phyloP scores from a whole-genome alignment of 2,113 vertebrate species.

The Typhlomys cinereus region DNA sequence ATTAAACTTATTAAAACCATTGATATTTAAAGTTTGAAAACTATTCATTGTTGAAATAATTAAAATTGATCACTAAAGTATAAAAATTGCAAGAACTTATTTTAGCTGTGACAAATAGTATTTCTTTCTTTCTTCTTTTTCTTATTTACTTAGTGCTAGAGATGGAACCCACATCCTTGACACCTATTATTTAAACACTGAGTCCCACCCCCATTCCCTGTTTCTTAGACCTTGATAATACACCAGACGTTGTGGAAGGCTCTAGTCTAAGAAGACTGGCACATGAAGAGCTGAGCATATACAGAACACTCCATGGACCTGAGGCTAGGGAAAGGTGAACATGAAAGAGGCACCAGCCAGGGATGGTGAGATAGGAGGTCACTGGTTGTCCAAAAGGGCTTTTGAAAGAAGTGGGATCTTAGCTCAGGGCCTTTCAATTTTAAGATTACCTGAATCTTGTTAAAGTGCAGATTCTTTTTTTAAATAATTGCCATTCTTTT shows the following conservation, averaged over 20 bases:
- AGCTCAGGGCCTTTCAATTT: background rate
- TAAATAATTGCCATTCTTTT: no score
- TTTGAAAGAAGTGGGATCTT: background rate
- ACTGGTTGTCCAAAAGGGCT: background rate
- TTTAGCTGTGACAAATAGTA: background rate
- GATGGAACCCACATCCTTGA: background rate
- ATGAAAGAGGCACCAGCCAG: background rate
- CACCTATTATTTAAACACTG: background rate
- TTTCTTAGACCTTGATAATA: background rate
- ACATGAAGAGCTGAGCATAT: background rate
- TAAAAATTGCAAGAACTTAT: background rate
- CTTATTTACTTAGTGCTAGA: background rate
- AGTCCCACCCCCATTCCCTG: background rate
- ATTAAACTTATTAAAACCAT: conserved; percentile 27
- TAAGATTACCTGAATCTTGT: background rate
- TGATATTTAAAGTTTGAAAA: conserved; percentile 51
- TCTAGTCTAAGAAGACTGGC: background rate
- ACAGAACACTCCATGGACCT: background rate
- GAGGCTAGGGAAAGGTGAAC: background rate
- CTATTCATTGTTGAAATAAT: conserved; percentile 30
- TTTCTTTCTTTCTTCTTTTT: background rate
- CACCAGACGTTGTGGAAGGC: background rate
- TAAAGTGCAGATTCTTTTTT: background rate
- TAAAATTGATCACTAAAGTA: conserved; percentile 43
- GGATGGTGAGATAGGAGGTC: no score